Conservation (phyloP, 2,797 vertebrate genomes). For the Enoplosus armatus region DNA sequence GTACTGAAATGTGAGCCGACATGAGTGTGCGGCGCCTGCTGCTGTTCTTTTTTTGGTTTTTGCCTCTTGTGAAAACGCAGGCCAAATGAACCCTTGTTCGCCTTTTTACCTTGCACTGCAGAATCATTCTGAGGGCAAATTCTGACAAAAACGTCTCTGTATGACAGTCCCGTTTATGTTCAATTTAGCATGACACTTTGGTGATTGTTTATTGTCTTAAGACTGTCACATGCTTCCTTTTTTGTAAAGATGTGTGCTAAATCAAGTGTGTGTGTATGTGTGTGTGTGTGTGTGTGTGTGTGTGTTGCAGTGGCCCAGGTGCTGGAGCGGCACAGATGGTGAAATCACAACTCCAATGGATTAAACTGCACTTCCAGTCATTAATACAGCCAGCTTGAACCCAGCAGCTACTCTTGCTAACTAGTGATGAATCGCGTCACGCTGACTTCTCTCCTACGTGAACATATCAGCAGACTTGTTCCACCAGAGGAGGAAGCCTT, state of each 20-base stretch:
- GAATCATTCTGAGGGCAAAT: background rate
- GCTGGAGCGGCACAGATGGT: background rate
- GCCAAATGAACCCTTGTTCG: constrained; percentile 3
- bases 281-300: constrained; percentile 1
- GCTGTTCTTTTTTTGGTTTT: background rate
- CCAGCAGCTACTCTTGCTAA: constrained; percentile 24
- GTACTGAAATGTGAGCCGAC: constrained; percentile 58
- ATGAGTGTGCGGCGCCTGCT: background rate
- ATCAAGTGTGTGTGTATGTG: background rate
- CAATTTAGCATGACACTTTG: background rate
- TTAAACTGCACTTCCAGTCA: constrained; percentile 4
- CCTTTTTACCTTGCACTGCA: background rate
- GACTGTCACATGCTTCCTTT: too few relatives aligned
- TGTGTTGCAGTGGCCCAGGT: constrained; percentile 2
- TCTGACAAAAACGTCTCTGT: too few relatives aligned
- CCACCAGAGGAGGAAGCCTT: constrained; percentile 42
- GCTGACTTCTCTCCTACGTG: constrained; percentile 17
- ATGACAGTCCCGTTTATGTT: background rate
- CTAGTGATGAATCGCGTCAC: constrained; percentile 36
- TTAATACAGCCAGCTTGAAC: constrained; percentile 31
- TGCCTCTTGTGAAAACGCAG: background rate
- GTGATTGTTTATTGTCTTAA: too few relatives aligned
- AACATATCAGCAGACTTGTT: constrained; percentile 38
- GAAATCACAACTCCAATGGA: constrained; percentile 1
- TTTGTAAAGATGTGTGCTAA: background rate